These are phyloP conservation scores for Mercenaria mercenaria DNA, from an alignment of 1,140 invertebrate genomes.

Conservation along the genomic window DNA sequence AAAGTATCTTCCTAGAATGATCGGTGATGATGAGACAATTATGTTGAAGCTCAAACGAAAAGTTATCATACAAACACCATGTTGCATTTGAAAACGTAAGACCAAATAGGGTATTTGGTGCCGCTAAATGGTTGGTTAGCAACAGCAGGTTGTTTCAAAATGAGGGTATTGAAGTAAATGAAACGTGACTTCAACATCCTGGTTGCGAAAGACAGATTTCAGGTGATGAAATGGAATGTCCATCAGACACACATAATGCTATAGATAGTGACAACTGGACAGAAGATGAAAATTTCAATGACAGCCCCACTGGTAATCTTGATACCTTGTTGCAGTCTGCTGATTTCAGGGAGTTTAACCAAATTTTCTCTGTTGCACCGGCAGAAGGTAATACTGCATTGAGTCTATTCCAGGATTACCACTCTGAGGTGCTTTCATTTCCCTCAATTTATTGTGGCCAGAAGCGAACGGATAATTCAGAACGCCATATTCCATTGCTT, in stretches of 20 bases:
- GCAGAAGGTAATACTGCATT: neutral
- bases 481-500: neutral
- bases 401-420: too few relatives aligned
- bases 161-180: constrained; percentile 34
- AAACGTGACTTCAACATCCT: neutral
- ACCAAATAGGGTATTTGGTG: constrained; percentile 41
- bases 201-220: too few relatives aligned
- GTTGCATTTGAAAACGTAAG: constrained; percentile 54
- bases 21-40: constrained; percentile 56
- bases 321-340: neutral
- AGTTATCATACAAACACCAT: constrained; percentile 39
- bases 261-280: too few relatives aligned
- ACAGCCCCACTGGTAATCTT: neutral
- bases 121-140: constrained; percentile 33
- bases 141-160: constrained; percentile 58
- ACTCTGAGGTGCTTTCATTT: constrained; percentile 8
- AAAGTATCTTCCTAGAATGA: constrained; percentile 53
- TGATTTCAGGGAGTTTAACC: neutral
- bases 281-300: neutral
- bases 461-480: neutral
- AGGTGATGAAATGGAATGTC: too few relatives aligned
- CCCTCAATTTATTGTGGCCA: constrained; percentile 15
- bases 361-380: neutral
- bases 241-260: too few relatives aligned
- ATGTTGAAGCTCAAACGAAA: constrained; percentile 59